Base-by-base conservation (phyloP, 2,797 vertebrate species). In the Xenentodon cancila region DNA sequence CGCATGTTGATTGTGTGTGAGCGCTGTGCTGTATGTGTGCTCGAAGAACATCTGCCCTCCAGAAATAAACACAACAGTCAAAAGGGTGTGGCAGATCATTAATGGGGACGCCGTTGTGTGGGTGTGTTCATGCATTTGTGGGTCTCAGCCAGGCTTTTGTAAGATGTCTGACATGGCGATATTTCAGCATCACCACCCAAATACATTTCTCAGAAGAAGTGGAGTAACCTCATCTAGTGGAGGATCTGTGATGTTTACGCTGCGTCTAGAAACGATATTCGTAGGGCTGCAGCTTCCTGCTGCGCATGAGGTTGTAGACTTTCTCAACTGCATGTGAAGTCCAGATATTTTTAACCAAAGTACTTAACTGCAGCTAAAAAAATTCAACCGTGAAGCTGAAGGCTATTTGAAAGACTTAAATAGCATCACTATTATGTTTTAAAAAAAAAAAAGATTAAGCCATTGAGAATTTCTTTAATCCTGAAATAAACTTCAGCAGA, bases 191-290 rank as follows among this genome's bases (percentile, higher is more conserved):
- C 32, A 17, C 37, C 4, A n/a, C 55, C 43, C 58, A 20, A 59
- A 9, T 8, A 20, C 22, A 46, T 60, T 53, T 71, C 43, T 56
- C 40, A 15, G 37, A 19, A 47, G 32, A 43, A 18, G 61, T 51
- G 27, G 42, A 59, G 50, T 61, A 53, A 62, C 47, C 20, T 64
- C 17, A 42, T 60, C 44, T 11, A 13, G 13, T 40, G 15, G 53
- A 12, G 18, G 17, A 59, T 65, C 50, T 48, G 15, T 53, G 11
- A 47, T 20, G 21, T 56, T 48, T 51, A 64, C 65, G 70, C 64
- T 58, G 57, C 27, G 9, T 15, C 7, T 27, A 45, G 43, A 27
- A 64, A 59, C 53, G 3, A 56, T 43, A 21, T 58, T 58, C 53
- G 19, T 45, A 11, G 13, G 18, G 30, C 18, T 34, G n/a, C 34